Evolutionary conservation across 1,140 invertebrate genomes (phyloP).

Genomic region (Saccostrea glomerata): DNA sequence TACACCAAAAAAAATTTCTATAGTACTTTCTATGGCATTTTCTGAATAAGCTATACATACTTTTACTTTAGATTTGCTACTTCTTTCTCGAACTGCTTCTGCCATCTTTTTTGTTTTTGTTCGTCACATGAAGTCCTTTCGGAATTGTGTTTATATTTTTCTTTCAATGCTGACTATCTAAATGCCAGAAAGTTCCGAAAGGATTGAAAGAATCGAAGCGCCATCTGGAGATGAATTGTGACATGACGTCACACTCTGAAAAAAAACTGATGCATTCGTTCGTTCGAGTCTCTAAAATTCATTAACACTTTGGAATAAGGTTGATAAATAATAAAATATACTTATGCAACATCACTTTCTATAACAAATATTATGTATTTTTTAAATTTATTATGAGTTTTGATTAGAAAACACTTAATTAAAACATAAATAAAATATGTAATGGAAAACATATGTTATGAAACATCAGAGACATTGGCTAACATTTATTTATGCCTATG

Average conservation of each 20-base stretch:
- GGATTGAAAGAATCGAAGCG: neutral
- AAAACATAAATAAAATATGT: no score
- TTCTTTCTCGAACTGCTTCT: constrained; percentile 37
- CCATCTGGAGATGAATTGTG: neutral
- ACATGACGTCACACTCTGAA: neutral
- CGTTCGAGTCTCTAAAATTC: no score
- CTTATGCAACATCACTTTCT: no score
- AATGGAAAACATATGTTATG: no score
- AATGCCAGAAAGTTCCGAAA: neutral
- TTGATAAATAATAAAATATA: no score
- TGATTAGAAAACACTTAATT: no score
- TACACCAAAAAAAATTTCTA: neutral
- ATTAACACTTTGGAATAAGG: no score
- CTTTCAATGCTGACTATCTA: neutral
- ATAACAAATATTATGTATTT: no score
- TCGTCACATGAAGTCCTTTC: constrained; percentile 39
- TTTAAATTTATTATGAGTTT: no score
- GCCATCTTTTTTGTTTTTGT: constrained; percentile 38
- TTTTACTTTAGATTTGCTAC: constrained; percentile 33
- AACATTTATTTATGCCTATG: no score
- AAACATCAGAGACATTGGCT: no score
- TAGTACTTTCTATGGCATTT: neutral
- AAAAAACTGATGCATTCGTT: no score
- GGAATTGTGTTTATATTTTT: constrained; percentile 34
- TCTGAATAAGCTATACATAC: neutral